Conservation (phyloP, 2,113 vertebrate genomes). For the Acanthisitta chloris region DNA sequence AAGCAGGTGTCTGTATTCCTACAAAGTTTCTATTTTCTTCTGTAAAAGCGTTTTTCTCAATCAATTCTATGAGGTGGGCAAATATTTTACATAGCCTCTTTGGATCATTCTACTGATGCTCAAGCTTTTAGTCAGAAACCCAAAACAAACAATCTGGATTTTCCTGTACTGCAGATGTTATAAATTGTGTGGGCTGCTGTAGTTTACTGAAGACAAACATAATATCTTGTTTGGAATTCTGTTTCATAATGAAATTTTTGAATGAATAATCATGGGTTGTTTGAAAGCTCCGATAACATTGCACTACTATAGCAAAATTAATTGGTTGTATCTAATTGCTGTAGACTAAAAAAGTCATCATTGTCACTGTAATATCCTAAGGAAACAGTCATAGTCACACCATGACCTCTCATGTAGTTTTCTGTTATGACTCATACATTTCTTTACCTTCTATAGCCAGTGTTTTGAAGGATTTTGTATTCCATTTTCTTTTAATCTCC, state of each 20-base stretch:
- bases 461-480: not conserved
- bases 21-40: not conserved
- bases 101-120: not conserved
- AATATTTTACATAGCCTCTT: not conserved
- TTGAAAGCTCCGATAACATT: not conserved
- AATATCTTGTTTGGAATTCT: not conserved
- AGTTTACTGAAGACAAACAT: not conserved
- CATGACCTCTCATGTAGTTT: not conserved
- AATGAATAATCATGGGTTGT: not conserved
- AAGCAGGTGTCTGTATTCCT: not conserved
- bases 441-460: not conserved
- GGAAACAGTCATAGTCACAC: not conserved
- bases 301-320: not conserved
- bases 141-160: not conserved
- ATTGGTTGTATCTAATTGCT: not conserved
- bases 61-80: not conserved
- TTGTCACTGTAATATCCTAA: not conserved
- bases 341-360: not conserved
- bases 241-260: not conserved
- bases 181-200: not conserved
- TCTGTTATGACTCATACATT: not conserved
- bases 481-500: slow-evolving; percentile 28
- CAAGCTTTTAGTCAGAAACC: not conserved
- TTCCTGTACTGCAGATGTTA: not conserved
- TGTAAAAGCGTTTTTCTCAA: not conserved